These are phyloP conservation scores for Aulostomus chinensis DNA, from an alignment of 2,797 vertebrate species.

Conservation along the genomic window DNA sequence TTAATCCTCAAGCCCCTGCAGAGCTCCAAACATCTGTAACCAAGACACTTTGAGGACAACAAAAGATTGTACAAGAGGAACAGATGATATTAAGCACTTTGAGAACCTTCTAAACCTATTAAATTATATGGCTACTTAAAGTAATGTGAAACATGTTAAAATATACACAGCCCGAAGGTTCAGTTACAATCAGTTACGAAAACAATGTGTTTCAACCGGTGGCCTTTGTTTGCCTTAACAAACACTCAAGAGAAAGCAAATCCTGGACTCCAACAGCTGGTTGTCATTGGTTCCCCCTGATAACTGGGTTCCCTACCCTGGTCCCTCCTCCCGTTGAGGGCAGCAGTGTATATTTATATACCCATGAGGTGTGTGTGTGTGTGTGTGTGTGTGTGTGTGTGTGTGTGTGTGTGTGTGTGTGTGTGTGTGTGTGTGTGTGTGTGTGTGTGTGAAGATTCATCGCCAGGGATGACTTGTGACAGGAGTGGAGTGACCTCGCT, in stretches of 20 bases:
- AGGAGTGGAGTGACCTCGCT: slow-evolving; percentile 53
- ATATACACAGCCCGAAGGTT: slow-evolving; percentile 19
- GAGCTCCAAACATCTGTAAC: slow-evolving; percentile 35
- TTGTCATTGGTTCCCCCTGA: slow-evolving; percentile 44
- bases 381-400: too few relatives aligned
- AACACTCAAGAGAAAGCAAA: slow-evolving; percentile 24
- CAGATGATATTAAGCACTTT: too few relatives aligned
- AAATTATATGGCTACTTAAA: slow-evolving; percentile 15
- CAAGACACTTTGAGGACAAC: slow-evolving; percentile 24
- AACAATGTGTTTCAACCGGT: slow-evolving; percentile 28
- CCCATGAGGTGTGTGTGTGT: too few relatives aligned
- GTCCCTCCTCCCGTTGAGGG: not conserved
- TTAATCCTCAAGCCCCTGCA: slow-evolving; percentile 42
- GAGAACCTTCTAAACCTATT: slow-evolving; percentile 1
- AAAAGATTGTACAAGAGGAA: slow-evolving; percentile 17
- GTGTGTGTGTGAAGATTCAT: slow-evolving; percentile 27
- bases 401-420: not conserved
- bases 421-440: slow-evolving; percentile 10
- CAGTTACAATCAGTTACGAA: slow-evolving; percentile 40
- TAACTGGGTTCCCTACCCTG: slow-evolving; percentile 20
- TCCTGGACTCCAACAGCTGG: slow-evolving; percentile 48
- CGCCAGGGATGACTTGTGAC: slow-evolving; percentile 49
- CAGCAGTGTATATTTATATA: slow-evolving; percentile 16
- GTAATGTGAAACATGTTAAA: slow-evolving; percentile 14
- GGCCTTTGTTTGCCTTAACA: slow-evolving; percentile 15